Evolutionary conservation across 2,113 vertebrate genomes (phyloP).

Genomic region (Scopus umbretta): DNA sequence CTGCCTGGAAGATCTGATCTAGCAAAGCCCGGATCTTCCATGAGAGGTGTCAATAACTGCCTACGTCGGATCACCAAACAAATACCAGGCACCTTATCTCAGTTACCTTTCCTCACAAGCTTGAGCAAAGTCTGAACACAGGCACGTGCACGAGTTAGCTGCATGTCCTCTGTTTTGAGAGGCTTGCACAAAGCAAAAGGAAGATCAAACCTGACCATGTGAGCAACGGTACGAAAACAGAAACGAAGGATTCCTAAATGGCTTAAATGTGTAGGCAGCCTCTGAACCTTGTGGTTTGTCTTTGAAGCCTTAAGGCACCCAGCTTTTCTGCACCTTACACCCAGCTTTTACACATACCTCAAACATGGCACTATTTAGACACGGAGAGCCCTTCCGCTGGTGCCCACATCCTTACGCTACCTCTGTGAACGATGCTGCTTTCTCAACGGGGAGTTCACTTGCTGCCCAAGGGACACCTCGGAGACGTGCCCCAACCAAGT

Average conservation of each 20-base stretch:
- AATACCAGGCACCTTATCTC: background rate
- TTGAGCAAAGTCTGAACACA: background rate
- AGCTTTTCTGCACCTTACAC: background rate
- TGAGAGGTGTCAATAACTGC: background rate
- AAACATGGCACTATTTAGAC: background rate
- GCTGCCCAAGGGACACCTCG: background rate
- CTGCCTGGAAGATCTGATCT: background rate
- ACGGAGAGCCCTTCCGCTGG: background rate
- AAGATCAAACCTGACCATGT: background rate
- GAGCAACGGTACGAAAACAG: background rate
- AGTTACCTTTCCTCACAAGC: background rate
- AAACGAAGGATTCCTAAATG: background rate
- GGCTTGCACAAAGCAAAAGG: background rate
- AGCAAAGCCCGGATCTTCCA: background rate
- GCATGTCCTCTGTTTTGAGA: background rate
- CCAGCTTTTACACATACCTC: background rate
- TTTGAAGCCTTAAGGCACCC: background rate
- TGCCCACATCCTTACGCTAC: background rate
- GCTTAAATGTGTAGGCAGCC: background rate
- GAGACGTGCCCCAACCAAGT: background rate
- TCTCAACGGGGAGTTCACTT: background rate
- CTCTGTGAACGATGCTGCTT: background rate
- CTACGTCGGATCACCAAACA: background rate
- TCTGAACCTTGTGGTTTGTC: background rate
- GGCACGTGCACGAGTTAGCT: accelerated